Conservation (phyloP, 2,797 vertebrate genomes). For the Eptatretus atami region DNA sequence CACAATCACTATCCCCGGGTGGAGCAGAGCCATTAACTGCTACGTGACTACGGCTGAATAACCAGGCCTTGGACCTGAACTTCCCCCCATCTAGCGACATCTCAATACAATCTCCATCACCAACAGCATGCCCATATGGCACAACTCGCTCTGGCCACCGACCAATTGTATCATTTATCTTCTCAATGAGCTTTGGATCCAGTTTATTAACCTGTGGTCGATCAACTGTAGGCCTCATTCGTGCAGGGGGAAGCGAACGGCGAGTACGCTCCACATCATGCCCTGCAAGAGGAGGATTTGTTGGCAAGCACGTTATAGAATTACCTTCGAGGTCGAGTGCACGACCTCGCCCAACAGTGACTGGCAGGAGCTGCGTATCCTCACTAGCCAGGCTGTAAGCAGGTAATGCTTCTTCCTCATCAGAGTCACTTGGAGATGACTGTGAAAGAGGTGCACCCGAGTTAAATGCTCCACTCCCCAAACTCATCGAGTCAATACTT, state of each 20-base stretch:
- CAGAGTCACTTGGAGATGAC: constrained; percentile 40
- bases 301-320: constrained; percentile 29
- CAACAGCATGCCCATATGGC: background rate
- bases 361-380: background rate
- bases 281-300: constrained; percentile 34
- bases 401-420: constrained; percentile 84
- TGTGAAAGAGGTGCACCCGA: background rate
- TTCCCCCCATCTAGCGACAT: constrained; percentile 25
- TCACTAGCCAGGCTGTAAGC: constrained; percentile 39
- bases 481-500: constrained; percentile 7
- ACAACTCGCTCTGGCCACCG: background rate
- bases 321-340: background rate
- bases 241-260: constrained; percentile 97
- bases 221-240: constrained; percentile 51
- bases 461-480: constrained; percentile 44
- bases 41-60: background rate
- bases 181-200: constrained; percentile 85
- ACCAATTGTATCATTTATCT: constrained; percentile 35
- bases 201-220: constrained; percentile 28
- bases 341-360: background rate
- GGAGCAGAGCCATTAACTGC: background rate
- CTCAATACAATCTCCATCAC: background rate
- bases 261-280: constrained; percentile 76
- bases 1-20: background rate
- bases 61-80: constrained; percentile 38